Base-by-base conservation (phyloP, 2,113 vertebrate genomes). In the Amphilophus citrinellus region DNA sequence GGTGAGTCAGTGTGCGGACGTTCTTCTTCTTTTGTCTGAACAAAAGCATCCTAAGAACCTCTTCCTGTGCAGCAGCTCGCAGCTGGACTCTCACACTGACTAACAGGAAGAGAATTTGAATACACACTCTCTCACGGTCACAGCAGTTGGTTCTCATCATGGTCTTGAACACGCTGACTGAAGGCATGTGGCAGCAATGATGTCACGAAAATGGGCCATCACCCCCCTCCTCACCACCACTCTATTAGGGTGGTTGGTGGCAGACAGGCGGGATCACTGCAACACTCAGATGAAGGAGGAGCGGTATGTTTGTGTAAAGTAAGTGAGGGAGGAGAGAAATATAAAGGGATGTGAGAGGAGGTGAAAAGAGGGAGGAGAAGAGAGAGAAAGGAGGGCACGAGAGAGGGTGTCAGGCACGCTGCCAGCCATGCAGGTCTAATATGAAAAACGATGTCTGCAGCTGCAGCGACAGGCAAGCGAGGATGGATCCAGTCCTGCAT, bases 371-470 rank as follows among this genome's bases (percentile, higher is more conserved):
- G 62, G 71, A 58, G 58, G 61, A 78, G 75, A 42, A 27, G 47
- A 47, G 14, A 50, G 60, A 53, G 60, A 77, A 50, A 78, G 82
- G 35, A 60, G 82, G 79, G 66, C 24, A 80, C 73, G 35, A 65
- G 76, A 61, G 85, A 61, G 76, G 75, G 75, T 79, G 87, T 66
- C 62, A 32, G 93, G 93, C 92, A 76, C 15, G 18, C 44, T 85
- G 93, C 90, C 93, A 95, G 90, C 90, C 88, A 91, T 95, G 92
- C 93, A 86, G 91, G 84, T 85, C 87, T 59, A 14, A 75, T 77
- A 66, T 93, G 86, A 90, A 85, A 91, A 92, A 89, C 17, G 85
- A 92, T 58, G 80, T 87, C 86, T 92, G 91, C 90, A 82, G 87
- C 85, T 68, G 62, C 84, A 84, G 81, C 13, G 80, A 83, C 78